Percentiles rank a stretch among this genome's conserved stretches.
phyloP scores from a whole-genome alignment of 1,140 invertebrate species.

The Hycleus cichorii region DNA sequence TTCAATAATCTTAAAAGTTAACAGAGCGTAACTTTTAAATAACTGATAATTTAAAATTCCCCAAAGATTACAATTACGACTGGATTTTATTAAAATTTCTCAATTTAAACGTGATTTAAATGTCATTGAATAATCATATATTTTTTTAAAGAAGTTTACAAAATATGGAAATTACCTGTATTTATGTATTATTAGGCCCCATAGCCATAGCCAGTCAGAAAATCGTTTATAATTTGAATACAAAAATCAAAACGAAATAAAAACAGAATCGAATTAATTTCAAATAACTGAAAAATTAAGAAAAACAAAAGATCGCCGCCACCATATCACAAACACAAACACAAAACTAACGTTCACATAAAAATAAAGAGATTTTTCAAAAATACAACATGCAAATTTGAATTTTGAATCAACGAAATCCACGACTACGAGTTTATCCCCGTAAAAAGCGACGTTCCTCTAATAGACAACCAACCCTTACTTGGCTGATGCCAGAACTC shows the following conservation, averaged over 20 bases:
- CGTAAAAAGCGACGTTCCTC: not conserved
- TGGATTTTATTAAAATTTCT: no score
- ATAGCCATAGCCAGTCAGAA: not conserved
- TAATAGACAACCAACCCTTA: not conserved
- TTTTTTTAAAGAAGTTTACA: no score
- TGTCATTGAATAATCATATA: no score
- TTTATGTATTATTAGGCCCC: conserved; percentile 7
- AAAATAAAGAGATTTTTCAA: not conserved
- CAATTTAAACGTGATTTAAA: no score
- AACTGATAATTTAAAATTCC: no score
- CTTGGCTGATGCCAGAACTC: conserved; percentile 8
- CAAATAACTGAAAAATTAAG: not conserved
- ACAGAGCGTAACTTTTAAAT: no score
- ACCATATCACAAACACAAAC: conserved; percentile 4
- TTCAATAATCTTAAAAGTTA: no score
- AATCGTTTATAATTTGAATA: not conserved
- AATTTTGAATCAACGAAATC: conserved; percentile 9
- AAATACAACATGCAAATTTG: no score
- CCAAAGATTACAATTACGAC: no score
- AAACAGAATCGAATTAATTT: no score
- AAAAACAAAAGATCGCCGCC: not conserved
- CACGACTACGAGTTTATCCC: conserved; percentile 1
- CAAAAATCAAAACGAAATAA: conserved; percentile 3
- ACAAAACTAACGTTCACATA: not conserved
- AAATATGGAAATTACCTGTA: not conserved